These are phyloP conservation scores for Drosophila paulistorum DNA, from an alignment of 1,140 invertebrate genomes.

Conservation along the genomic window DNA sequence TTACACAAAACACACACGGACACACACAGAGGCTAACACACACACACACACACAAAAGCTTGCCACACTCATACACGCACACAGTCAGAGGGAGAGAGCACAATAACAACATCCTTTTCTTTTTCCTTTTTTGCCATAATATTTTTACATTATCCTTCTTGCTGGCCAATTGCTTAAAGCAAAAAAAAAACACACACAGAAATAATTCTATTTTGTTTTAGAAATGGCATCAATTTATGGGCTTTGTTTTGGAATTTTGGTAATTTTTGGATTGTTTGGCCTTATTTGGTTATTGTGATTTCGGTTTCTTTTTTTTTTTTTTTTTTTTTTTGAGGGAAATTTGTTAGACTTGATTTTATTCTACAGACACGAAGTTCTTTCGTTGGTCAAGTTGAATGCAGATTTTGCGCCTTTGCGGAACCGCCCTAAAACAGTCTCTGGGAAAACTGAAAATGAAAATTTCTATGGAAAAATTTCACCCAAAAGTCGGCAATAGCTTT, in stretches of 20 bases:
- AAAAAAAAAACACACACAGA: background rate
- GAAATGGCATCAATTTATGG: background rate
- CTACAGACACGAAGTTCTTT: constrained; percentile 44
- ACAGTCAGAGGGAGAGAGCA: constrained; percentile 28
- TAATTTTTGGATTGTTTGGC: background rate
- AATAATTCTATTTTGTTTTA: constrained; percentile 3
- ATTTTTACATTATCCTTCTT: constrained; percentile 60
- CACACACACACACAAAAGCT: constrained; percentile 28
- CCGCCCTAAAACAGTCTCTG: constrained; percentile 83
- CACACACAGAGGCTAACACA: constrained; percentile 22
- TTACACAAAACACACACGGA: constrained; percentile 48
- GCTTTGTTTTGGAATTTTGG: constrained; percentile 20
- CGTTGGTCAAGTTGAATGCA: constrained; percentile 53
- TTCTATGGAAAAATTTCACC: constrained; percentile 79
- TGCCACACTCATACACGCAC: constrained; percentile 29
- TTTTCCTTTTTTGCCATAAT: constrained; percentile 55
- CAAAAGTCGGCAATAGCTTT: constrained; percentile 60
- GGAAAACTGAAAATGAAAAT: constrained; percentile 83
- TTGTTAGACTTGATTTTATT: constrained; percentile 28
- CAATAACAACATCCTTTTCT: constrained; percentile 69
- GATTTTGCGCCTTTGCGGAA: constrained; percentile 72
- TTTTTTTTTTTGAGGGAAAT: constrained; percentile 23
- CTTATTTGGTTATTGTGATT: constrained; percentile 15
- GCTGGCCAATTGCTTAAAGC: constrained; percentile 26
- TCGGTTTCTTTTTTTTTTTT: constrained; percentile 11